Base-by-base conservation (phyloP, 1,140 invertebrate species). In the Cyclargus thomasi region DNA sequence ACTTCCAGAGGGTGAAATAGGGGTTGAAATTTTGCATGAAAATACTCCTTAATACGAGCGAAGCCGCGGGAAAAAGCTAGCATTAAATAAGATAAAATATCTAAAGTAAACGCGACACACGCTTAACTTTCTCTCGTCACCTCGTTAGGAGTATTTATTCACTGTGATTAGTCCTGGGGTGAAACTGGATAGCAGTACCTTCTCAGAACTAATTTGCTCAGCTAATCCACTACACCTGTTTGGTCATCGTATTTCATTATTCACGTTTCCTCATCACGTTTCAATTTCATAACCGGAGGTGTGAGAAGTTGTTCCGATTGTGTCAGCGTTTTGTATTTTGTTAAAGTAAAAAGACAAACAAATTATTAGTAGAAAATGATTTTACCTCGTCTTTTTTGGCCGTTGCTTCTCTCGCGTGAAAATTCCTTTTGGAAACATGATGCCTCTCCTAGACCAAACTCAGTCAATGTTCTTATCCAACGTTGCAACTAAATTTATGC, bases 81-180 rank as follows among this genome's bases (percentile, higher is more conserved):
- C n/a, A n/a, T n/a, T n/a, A n/a, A n/a, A n/a, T n/a, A n/a, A n/a
- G n/a, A 53, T 17, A n/a, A 17, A 69, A 68, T 71, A 65, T 53
- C 5, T 35, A 71, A 70, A 70, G 74, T 68, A 67, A 76, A 75
- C 65, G 70, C 74, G 77, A 70, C 73, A 74, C 74, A 75, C 82
- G 80, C 80, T 84, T 86, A 86, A 86, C 80, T 82, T 84, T 80
- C 79, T 81, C 79, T 90, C 84, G 76, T 76, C 85, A 88, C 83
- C 81, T 88, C 84, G 82, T 89, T 89, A 87, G 82, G 67, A 69
- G 71, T 82, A 75, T 85, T 86, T 85, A 82, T 86, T 86, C 87
- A 87, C 85, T 85, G 87, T 86, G 86, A 89, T 89, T 84, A 80
- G 70, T 71, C 74, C 75, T 72, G 69, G 72, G 81, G 82, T 73